These are phyloP conservation scores for Bufo gargarizans DNA, from an alignment of 2,113 vertebrate genomes.

Conservation along the genomic window DNA sequence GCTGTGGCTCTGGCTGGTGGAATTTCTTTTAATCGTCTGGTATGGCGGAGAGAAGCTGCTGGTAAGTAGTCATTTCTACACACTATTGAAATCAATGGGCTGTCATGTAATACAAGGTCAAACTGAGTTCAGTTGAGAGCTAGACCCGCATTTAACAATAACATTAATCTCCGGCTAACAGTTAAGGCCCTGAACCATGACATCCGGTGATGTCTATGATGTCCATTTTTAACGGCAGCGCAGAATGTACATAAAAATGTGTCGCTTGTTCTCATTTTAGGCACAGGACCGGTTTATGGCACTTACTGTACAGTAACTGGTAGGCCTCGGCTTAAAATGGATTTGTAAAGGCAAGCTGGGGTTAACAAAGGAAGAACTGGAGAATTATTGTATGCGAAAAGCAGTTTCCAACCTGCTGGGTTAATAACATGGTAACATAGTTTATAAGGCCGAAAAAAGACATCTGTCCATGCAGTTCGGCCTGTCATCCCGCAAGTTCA, in stretches of 20 bases:
- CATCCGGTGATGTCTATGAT: background rate
- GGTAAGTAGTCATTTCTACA: background rate
- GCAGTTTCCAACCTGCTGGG: background rate
- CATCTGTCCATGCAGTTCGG: too few species aligned
- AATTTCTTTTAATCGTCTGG: background rate
- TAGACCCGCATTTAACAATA: background rate
- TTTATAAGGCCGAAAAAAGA: too few species aligned
- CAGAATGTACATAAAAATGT: background rate
- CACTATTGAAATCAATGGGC: background rate
- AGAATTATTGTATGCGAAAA: background rate
- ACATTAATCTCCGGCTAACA: background rate
- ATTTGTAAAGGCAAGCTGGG: background rate
- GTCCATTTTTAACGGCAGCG: background rate
- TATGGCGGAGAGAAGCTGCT: background rate
- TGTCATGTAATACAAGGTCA: background rate
- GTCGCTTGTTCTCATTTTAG: background rate
- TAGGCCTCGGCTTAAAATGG: background rate
- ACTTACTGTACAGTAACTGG: background rate
- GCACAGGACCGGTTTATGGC: background rate
- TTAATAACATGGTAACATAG: background rate
- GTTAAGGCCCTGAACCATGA: background rate
- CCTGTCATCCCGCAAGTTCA: too few species aligned
- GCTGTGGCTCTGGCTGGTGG: background rate
- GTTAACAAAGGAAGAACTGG: background rate
- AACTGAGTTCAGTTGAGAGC: background rate